These are phyloP conservation scores for Zaprionus gabonicus DNA, from an alignment of 1,140 invertebrate genomes.

Conservation along the genomic window DNA sequence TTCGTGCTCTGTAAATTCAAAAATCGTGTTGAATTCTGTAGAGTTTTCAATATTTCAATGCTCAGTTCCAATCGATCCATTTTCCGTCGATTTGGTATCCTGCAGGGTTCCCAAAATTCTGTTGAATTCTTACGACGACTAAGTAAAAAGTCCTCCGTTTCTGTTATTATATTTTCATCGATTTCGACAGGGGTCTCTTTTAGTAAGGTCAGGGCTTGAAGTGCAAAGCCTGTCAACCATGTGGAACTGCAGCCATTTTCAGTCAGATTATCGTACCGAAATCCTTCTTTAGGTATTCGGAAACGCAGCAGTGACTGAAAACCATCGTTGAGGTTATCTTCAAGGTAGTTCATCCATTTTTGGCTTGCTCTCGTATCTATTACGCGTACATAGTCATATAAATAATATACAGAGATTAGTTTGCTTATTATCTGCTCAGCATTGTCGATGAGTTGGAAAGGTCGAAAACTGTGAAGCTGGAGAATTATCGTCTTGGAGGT, in stretches of 20 bases:
- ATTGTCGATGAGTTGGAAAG: slow-evolving; percentile 12
- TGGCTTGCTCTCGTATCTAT: neutral
- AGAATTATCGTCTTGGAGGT: neutral
- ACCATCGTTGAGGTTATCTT: slow-evolving; percentile 24
- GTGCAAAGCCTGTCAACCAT: slow-evolving; percentile 36
- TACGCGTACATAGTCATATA: slow-evolving; percentile 13
- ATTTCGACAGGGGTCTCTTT: neutral
- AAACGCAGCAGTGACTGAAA: slow-evolving; percentile 32
- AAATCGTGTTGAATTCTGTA: neutral
- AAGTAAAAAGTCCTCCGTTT: slow-evolving; percentile 21
- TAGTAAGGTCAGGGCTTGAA: slow-evolving; percentile 8
- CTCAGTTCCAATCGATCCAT: slow-evolving; percentile 16
- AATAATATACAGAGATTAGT: slow-evolving; percentile 15
- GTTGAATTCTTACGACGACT: neutral
- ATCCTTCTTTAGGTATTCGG: slow-evolving; percentile 9
- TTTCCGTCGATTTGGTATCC: neutral
- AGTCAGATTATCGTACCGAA: neutral
- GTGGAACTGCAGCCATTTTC: slow-evolving; percentile 18
- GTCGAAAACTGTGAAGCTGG: neutral
- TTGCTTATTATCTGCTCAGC: slow-evolving; percentile 43
- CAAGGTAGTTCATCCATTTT: neutral
- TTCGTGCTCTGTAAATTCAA: neutral
- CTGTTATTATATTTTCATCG: neutral
- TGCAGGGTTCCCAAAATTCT: slow-evolving; percentile 16
- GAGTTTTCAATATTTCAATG: slow-evolving; percentile 11